phyloP scores from a whole-genome alignment of 2,113 vertebrate species.

The Cynocephalus volans region DNA sequence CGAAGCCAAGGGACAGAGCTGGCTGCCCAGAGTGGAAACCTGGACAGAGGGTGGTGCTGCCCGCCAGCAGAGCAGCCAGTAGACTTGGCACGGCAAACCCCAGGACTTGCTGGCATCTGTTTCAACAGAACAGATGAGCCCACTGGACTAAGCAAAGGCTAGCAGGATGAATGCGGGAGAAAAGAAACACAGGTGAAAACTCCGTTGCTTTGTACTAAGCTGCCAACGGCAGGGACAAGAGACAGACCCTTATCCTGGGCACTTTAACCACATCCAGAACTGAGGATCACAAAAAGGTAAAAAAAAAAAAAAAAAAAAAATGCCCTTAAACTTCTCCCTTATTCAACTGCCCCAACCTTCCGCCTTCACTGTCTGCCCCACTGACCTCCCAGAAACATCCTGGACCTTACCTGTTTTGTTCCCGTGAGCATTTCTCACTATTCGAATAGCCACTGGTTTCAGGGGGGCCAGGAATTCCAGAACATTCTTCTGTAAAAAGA shows the following conservation, averaged over 20 bases:
- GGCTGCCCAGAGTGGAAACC: background rate
- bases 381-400: accelerated
- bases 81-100: background rate
- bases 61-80: accelerated
- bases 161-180: accelerated
- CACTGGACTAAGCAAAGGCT: accelerated
- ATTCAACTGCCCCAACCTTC: accelerated
- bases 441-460: conserved; percentile 94
- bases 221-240: background rate
- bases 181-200: background rate
- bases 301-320: accelerated
- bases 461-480: conserved; percentile 95
- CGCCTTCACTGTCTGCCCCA: accelerated
- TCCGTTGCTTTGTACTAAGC: accelerated
- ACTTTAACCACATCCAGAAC: background rate
- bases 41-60: background rate
- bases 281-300: background rate
- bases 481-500: conserved; percentile 92
- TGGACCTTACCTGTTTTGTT: conserved; percentile 92
- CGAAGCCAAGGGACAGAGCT: background rate
- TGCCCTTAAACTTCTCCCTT: accelerated
- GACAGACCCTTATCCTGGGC: too few species aligned
- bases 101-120: accelerated
- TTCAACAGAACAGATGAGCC: background rate
- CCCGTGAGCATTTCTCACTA: conserved; percentile 92